A percentile compares a stretch with the other conserved stretches of the same genome.
These are phyloP conservation scores for Nomada ferruginata DNA, from an alignment of 2,888 invertebrate genomes.

Conservation along the genomic window DNA sequence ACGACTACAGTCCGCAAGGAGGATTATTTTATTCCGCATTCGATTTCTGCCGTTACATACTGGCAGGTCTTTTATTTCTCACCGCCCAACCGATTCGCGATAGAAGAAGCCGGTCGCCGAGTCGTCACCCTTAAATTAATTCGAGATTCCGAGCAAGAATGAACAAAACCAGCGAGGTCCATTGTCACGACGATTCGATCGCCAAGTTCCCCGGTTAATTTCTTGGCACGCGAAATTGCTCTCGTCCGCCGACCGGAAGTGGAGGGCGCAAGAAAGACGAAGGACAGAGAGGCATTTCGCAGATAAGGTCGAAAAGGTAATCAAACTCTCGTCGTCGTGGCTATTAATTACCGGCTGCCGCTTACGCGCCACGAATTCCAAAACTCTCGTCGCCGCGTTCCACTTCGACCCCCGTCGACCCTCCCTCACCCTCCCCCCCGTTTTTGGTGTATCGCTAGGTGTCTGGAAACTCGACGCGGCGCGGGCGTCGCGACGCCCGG, in stretches of 20 bases:
- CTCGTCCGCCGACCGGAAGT: conserved; percentile 15
- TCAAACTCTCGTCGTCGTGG: conserved; percentile 77
- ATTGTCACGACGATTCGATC: conserved; percentile 71
- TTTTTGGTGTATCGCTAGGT: conserved; percentile 5
- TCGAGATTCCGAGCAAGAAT: conserved; percentile 53
- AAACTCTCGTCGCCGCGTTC: conserved; percentile 47
- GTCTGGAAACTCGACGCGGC: conserved; percentile 65
- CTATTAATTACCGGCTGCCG: conserved; percentile 78
- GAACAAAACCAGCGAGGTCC: conserved; percentile 68
- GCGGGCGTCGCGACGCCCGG: conserved; percentile 45
- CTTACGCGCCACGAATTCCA: conserved; percentile 73
- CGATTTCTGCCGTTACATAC: too few species aligned
- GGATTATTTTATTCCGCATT: too few species aligned
- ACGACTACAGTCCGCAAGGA: too few species aligned
- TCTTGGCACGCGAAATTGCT: conserved; percentile 71
- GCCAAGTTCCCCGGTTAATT: conserved; percentile 76
- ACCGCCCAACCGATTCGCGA: background rate
- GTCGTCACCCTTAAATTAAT: conserved; percentile 47
- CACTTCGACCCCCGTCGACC: conserved; percentile 18
- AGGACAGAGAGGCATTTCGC: conserved; percentile 25
- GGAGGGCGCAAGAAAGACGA: conserved; percentile 1
- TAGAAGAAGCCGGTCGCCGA: background rate
- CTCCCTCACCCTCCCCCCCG: background rate
- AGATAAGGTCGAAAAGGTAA: conserved; percentile 76
- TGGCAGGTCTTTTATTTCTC: too few species aligned